A percentile compares a stretch with the other conserved stretches of the same genome.
phyloP scores from a whole-genome alignment of 1,140 invertebrate species.

The Bombyx mandarina region DNA sequence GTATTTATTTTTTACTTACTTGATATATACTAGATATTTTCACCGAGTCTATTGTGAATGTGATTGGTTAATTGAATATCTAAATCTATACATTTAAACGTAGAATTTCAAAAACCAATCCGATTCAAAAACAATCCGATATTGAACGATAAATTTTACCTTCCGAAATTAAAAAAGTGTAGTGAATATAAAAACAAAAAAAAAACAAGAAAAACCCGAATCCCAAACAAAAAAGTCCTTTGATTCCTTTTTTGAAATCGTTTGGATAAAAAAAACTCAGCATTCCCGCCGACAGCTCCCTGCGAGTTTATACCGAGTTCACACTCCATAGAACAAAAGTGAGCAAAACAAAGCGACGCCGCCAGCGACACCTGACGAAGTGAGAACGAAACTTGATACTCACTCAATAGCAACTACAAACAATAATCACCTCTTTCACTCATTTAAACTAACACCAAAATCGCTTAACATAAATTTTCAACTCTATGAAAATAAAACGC shows the following conservation, averaged over 20 bases:
- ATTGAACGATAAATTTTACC: too few relatives aligned
- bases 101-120: too few relatives aligned
- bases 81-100: too few relatives aligned
- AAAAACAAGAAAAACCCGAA: constrained; percentile 10
- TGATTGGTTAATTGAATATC: too few relatives aligned
- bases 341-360: constrained; percentile 53
- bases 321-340: constrained; percentile 60
- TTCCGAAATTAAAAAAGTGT: too few relatives aligned
- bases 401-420: background rate
- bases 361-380: constrained; percentile 62
- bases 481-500: too few relatives aligned
- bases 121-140: too few relatives aligned
- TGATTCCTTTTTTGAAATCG: background rate
- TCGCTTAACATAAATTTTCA: too few relatives aligned
- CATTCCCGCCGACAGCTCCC: background rate
- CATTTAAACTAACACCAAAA: background rate
- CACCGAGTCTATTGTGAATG: too few relatives aligned
- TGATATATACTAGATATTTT: too few relatives aligned
- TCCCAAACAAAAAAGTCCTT: background rate
- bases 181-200: constrained; percentile 4
- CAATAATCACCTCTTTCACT: background rate
- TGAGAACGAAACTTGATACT: constrained; percentile 64
- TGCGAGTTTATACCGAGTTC: constrained; percentile 52
- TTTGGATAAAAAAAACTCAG: background rate
- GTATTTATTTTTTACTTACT: too few relatives aligned